Evolutionary conservation across 2,888 invertebrate genomes (phyloP), one percentile per base, ranked within the genome.

Genomic region (Pollenia griseotomentosa): DNA sequence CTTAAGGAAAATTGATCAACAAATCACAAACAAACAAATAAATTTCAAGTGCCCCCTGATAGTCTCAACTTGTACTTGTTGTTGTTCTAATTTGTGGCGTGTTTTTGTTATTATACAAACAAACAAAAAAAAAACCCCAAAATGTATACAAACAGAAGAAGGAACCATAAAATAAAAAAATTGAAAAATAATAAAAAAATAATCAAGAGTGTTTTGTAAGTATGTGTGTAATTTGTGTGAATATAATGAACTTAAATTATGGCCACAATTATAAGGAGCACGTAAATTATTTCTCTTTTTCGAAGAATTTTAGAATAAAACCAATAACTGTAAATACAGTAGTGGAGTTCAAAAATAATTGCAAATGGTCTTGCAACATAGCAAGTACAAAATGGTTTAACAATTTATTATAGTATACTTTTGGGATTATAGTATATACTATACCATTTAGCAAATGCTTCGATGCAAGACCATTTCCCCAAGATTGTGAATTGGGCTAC

Each of bases 1-100:
- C 74, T 85, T 23, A 61, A 75, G 70, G 61, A 74, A 80, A 80
- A 75, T 80, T 74, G 70, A 85, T 80, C 84, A 74, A 85, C 84
- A 85, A 85, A 85, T 80, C 79, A 85, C 80, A 63, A 80, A 19
- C 83, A 83, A 83, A 63, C 83, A 83, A 77, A 83, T 83, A 83
- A 77, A 83, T 83, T 77, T 71, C 70, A 83, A 70, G 63, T 71
- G 63, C 80, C 61, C 33, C 51, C 61, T 61, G 46, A 46, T 14
- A 70, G 5, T 40, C 33, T 33, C 2, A 80, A 61, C 23, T 74
- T 51, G 51, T 63, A 51, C 44, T 46, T 73, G 10, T 46, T 42
- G 19, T n/a, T 42, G 46, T 44, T 8, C 23, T 19, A 19, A 44
- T 46, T 57, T 57, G 33, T 6, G 33, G 23, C 23, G 11, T 11